Conservation (phyloP, 1,140 invertebrate species). For the Aphelinus certus region DNA sequence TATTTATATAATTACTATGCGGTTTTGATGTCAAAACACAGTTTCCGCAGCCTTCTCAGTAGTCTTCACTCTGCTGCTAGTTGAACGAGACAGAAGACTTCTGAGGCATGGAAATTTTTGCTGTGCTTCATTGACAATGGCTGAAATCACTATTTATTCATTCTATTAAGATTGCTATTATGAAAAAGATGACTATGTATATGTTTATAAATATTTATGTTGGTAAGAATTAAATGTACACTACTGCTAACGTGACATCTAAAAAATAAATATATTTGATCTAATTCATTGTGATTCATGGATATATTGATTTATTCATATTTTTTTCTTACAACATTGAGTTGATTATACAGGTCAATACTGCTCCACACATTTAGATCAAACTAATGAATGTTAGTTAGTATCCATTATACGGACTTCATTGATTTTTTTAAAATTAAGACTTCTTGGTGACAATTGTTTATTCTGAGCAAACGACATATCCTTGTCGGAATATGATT, state of each 20-base stretch:
- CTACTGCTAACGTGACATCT: no score
- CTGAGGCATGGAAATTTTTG: slow-evolving; percentile 25
- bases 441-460: no score
- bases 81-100: slow-evolving; percentile 15
- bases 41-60: slow-evolving; percentile 28
- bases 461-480: no score
- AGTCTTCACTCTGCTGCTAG: slow-evolving; percentile 2
- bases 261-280: no score
- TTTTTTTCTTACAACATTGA: no score
- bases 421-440: not conserved
- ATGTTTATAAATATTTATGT: slow-evolving; percentile 13
- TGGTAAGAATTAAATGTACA: not conserved
- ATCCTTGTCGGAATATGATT: no score
- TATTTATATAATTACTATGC: slow-evolving; percentile 12
- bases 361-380: no score
- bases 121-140: slow-evolving; percentile 18
- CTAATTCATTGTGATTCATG: no score
- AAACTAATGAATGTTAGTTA: no score
- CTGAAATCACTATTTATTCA: slow-evolving; percentile 22
- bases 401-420: not conserved
- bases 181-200: slow-evolving; percentile 9
- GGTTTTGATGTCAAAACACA: slow-evolving; percentile 19
- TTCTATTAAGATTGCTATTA: slow-evolving; percentile 25
- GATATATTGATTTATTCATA: no score
- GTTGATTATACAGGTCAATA: no score